These are phyloP conservation scores for Oasisia sp. DNA, from an alignment of 2,888 invertebrate genomes.

Conservation along the genomic window DNA sequence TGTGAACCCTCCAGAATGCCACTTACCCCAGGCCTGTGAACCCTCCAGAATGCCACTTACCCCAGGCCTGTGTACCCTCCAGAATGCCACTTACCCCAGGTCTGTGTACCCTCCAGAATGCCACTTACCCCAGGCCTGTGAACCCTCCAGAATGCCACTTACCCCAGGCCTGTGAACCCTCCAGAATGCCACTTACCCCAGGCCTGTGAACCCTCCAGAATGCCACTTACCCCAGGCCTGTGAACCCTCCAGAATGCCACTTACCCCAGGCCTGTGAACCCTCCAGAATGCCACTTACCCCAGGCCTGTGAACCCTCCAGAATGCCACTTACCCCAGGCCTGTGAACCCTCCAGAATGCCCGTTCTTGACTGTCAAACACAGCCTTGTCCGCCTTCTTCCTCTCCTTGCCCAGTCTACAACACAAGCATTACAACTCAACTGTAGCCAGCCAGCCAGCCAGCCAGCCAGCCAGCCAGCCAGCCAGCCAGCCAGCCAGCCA, in stretches of 20 bases:
- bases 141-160: background rate
- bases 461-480: too few species aligned
- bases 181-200: background rate
- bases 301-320: background rate
- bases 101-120: background rate
- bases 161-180: background rate
- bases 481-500: too few species aligned
- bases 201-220: background rate
- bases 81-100: conserved; percentile 3
- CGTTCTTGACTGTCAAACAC: conserved; percentile 94
- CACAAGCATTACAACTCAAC: background rate
- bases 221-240: background rate
- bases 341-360: conserved; percentile 85
- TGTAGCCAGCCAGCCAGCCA: too few species aligned
- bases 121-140: background rate
- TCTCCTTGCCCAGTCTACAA: conserved; percentile 83
- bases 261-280: background rate
- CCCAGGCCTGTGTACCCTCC: background rate
- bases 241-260: background rate
- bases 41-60: conserved; percentile 67
- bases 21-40: conserved; percentile 72
- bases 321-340: conserved; percentile 5
- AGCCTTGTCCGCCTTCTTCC: conserved; percentile 95
- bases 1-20: conserved; percentile 96
- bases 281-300: background rate